Percentiles rank a stretch among this genome's conserved stretches.
Conservation (phyloP, 2,113 vertebrate species). For the Uropsilus gracilis region DNA sequence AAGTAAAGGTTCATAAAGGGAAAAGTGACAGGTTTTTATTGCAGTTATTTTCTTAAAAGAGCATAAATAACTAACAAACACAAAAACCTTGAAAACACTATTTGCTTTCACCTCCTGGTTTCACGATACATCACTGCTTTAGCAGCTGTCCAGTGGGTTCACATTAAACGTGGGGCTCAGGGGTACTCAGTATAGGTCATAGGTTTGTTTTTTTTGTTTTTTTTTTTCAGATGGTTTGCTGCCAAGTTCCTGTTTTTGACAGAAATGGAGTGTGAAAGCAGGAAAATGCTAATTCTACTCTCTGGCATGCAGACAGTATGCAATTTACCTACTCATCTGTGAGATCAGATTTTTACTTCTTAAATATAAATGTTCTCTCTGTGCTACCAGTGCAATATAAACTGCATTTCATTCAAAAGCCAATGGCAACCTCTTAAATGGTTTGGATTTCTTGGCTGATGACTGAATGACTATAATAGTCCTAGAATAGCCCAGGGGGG, state of each 20-base stretch:
- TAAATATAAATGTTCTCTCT: slow-evolving; percentile 49
- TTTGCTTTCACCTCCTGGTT: slow-evolving; percentile 2
- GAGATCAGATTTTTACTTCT: slow-evolving; percentile 53
- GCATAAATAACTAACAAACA: slow-evolving; percentile 29
- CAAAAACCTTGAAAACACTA: not conserved
- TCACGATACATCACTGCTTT: slow-evolving; percentile 32
- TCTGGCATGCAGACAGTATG: slow-evolving; percentile 22
- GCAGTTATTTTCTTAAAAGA: not conserved
- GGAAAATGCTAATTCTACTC: slow-evolving; percentile 56
- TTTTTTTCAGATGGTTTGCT: slow-evolving; percentile 37
- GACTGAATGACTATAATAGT: slow-evolving; percentile 26
- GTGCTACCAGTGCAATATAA: slow-evolving; percentile 33
- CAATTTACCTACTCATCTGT: slow-evolving; percentile 59
- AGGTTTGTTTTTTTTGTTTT: too few species aligned
- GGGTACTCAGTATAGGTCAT: slow-evolving; percentile 30
- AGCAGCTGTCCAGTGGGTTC: not conserved
- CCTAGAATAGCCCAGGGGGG: not conserved
- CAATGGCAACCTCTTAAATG: slow-evolving; percentile 48
- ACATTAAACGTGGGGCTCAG: not conserved
- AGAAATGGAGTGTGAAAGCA: slow-evolving; percentile 51
- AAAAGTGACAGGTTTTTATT: slow-evolving; percentile 17
- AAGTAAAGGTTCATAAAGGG: slow-evolving; percentile 19
- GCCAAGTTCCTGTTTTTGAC: slow-evolving; percentile 63
- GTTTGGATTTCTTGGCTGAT: slow-evolving; percentile 35
- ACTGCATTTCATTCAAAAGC: slow-evolving; percentile 41